Base-by-base conservation (phyloP, 2,888 invertebrate species). In the Zele albiditarsus region DNA sequence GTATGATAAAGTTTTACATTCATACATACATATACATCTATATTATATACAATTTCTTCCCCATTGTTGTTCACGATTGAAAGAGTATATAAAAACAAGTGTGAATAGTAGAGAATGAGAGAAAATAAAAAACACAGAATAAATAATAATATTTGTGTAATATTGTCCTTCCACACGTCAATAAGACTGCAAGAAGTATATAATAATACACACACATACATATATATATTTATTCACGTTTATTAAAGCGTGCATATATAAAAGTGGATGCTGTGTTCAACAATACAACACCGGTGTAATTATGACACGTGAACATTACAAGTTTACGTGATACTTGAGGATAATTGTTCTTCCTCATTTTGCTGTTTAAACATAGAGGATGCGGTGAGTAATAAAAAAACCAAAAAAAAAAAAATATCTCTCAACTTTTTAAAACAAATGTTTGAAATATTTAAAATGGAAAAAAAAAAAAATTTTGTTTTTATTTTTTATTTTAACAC, bases 291-390 rank as follows among this genome's bases (percentile, higher is more conserved):
- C 58, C 28, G 27, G 66, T 66, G 71, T 81, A 83, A 85, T 83
- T 83, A 85, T 86, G 85, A 84, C 82, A 81, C 82, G 84, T 81
- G 84, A 83, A 84, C 83, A 82, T 83, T 80, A 83, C 83, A 83
- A 84, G 80, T 79, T 84, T 86, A 83, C 86, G 83, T 85, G 85
- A 85, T 78, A 80, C 71, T 33, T 33, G 68, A 57, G 57, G 63
- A 71, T 69, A 57, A 33, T 69, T 27, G 23, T 57, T 38, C 14
- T 14, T 69, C 69, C 62, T 74, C 73, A 23, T 23, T 23, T 23
- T 67, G 46, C 20, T 33, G 38, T 65, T 42, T 31, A 53, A 16
- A 46, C 46, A 31, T 23, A 73, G 42, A 73, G 77, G 77, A 82
- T 82, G 82, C 75, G 80, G 82, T 81, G 60, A 82, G 82, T 80